phyloP scores from a whole-genome alignment of 1,140 invertebrate genomes.

The Hycleus cichorii region DNA sequence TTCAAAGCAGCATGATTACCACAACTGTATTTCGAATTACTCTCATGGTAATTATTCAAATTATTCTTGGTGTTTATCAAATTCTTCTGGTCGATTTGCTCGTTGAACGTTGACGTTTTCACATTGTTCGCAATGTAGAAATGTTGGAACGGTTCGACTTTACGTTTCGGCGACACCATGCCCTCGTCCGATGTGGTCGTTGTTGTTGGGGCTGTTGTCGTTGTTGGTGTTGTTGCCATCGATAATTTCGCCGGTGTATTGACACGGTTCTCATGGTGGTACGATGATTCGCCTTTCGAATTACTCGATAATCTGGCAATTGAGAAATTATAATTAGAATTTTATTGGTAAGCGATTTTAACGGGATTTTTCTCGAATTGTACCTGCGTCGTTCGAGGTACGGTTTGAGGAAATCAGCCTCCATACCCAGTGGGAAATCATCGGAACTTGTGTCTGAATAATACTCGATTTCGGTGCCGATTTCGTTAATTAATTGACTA shows the following conservation, averaged over 20 bases:
- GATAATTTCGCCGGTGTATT: slow-evolving; percentile 13
- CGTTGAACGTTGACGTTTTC: slow-evolving; percentile 41
- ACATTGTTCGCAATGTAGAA: slow-evolving; percentile 38
- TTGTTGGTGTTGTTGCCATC: slow-evolving; percentile 4
- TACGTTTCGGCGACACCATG: slow-evolving; percentile 36
- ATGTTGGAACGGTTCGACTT: slow-evolving; percentile 38
- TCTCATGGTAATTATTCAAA: slow-evolving; percentile 30
- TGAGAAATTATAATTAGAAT: too few relatives aligned
- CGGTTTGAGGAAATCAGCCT: slow-evolving; percentile 31
- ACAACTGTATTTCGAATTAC: slow-evolving; percentile 34
- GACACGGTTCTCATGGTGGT: slow-evolving; percentile 16
- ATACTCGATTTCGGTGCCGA: slow-evolving; percentile 35
- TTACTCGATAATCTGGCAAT: slow-evolving; percentile 41
- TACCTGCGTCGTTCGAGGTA: slow-evolving; percentile 27
- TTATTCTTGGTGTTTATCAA: slow-evolving; percentile 39
- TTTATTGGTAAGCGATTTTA: too few relatives aligned
- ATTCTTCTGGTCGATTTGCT: slow-evolving; percentile 41
- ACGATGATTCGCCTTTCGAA: slow-evolving; percentile 37
- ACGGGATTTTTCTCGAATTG: not conserved
- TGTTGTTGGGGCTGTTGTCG: slow-evolving; percentile 11
- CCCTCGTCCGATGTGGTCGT: slow-evolving; percentile 26
- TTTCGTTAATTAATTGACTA: slow-evolving; percentile 48
- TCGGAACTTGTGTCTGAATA: slow-evolving; percentile 29
- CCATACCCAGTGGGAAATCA: slow-evolving; percentile 37
- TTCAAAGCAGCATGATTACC: slow-evolving; percentile 41